Evolutionary conservation across 2,113 vertebrate species (phyloP), one percentile per base, ranked within the genome.

Genomic region (Mobula birostris): DNA sequence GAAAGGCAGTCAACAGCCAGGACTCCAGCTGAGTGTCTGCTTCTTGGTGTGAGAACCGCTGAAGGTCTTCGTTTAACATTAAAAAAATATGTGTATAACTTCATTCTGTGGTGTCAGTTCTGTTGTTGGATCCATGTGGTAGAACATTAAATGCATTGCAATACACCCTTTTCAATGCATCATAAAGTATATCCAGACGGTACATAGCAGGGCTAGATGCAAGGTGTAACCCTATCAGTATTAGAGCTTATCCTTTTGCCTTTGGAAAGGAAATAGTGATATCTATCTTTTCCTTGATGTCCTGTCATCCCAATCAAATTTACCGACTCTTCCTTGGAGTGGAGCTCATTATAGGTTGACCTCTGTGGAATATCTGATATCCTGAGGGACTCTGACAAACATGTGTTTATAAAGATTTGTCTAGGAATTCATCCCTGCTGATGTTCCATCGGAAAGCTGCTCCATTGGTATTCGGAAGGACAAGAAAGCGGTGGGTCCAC

Each of bases 31-130:
- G 91, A 93, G 66, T 48, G 66, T 14, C 7, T 74, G 91, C 91
- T 93, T 93, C 91, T 74, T 93, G 91, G 66, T 32, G 70, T 19
- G 85, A 32, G 29, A 32, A 90, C 66, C n/a, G 5, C 61, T 90
- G 24, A 85, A 29, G 80, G 36, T 83, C 40, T 56, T 56, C 58
- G 48, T 85, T 90, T n/a, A 66, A 66, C 7, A 90, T 63, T 87
- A 88, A 90, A 90, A 90, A 90, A 19, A 29, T 5, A 66, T 32
- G 15, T 17, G 21, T n/a, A 66, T n/a, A 90, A 32, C 85, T 15
- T 32, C 15, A 19, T 7, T n/a, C 85, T 19, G 63, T 66, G 58
- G 5, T 66, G 8, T 66, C 14, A 66, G n/a, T 66, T 90, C 61
- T 32, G 6, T 90, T 36, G 15, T 90, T 66, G 15, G 8, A 6